Evolutionary conservation across 2,113 vertebrate genomes (phyloP).

Genomic region (Turdus rufiventris): DNA sequence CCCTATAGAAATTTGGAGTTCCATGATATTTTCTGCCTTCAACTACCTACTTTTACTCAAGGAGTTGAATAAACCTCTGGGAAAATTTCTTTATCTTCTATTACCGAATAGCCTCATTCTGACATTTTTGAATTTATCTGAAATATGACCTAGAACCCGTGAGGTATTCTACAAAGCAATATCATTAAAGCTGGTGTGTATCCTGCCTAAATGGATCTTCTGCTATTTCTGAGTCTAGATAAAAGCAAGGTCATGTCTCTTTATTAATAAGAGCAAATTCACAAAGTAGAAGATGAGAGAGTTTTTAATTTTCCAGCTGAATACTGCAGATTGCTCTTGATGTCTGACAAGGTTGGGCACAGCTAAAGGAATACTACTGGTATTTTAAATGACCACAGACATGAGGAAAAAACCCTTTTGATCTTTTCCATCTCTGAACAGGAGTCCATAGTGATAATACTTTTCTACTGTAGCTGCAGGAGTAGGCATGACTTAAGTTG

Average conservation of each 20-base stretch:
- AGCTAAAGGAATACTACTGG: not conserved
- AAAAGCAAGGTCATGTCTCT: not conserved
- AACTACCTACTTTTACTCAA: not conserved
- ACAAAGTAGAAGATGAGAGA: constrained; percentile 10
- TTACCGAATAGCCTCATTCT: not conserved
- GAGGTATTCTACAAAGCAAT: not conserved
- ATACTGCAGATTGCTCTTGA: constrained; percentile 26
- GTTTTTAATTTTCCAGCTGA: constrained; percentile 43
- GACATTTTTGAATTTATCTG: not conserved
- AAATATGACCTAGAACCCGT: not conserved
- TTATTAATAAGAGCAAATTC: constrained; percentile 26
- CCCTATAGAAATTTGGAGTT: not conserved
- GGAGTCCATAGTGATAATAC: not conserved
- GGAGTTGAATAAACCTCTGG: not conserved
- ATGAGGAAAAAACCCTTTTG: not conserved
- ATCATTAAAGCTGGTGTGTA: not conserved
- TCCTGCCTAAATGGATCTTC: not conserved
- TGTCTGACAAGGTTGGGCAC: not conserved
- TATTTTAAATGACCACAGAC: not conserved
- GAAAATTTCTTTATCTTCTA: not conserved
- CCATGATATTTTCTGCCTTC: not conserved
- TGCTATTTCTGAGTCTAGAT: not conserved
- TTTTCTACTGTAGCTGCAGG: not conserved
- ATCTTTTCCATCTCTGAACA: not conserved
- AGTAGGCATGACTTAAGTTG: not conserved